These are phyloP conservation scores for Antedon mediterranea DNA, from an alignment of 53 echinoderm and acorn worm genomes.

Conservation along the genomic window DNA sequence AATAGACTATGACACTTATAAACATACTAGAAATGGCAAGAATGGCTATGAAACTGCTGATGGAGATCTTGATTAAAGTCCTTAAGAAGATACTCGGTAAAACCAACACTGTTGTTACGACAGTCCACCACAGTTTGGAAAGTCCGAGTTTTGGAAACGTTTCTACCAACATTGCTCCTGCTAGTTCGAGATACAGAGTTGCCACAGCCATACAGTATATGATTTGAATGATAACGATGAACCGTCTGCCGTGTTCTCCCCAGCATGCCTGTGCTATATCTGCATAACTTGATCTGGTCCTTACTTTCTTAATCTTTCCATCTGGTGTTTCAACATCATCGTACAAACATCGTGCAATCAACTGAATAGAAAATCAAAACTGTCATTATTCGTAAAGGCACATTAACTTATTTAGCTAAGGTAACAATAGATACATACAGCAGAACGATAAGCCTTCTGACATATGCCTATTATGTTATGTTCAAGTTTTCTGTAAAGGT, in stretches of 20 bases:
- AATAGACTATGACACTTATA: neutral
- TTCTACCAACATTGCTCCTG: constrained; percentile 1
- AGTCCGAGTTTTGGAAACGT: neutral
- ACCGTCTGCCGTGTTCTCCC: neutral
- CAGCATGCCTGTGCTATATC: constrained; percentile 10
- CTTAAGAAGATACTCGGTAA: neutral
- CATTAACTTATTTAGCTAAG: no score
- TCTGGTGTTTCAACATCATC: neutral
- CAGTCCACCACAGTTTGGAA: constrained; percentile 4
- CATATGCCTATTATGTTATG: no score
- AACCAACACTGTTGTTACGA: neutral
- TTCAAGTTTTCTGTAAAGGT: no score
- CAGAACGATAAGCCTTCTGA: no score
- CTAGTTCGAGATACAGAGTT: neutral
- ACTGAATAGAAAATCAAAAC: neutral
- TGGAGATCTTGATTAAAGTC: neutral
- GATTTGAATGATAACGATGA: constrained; percentile 1
- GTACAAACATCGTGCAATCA: constrained; percentile 3
- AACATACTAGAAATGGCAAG: constrained; percentile 3
- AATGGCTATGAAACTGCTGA: neutral
- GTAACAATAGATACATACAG: no score
- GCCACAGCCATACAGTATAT: constrained; percentile 3
- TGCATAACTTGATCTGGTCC: neutral
- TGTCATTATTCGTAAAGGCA: no score
- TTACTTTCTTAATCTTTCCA: neutral